Percentiles rank a stretch among this genome's conserved stretches.
Evolutionary conservation across 2,888 invertebrate species (phyloP).

Genomic region (Chrysotoxum bicinctum): DNA sequence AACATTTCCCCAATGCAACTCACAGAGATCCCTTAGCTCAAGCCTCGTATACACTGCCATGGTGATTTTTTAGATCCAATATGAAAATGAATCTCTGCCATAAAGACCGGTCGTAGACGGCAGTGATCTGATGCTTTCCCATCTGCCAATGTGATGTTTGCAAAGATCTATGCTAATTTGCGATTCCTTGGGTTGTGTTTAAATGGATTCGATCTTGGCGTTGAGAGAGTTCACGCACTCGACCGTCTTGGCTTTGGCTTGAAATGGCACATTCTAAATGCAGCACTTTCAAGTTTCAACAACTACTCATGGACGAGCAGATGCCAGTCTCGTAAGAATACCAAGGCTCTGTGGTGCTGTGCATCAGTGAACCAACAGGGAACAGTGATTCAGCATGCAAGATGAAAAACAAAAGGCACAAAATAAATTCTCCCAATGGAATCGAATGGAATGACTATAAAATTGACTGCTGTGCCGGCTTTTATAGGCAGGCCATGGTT

Average conservation of each 20-base stretch:
- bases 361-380: background rate
- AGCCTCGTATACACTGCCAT: background rate
- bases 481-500: slow-evolving; percentile 55
- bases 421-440: slow-evolving; percentile 20
- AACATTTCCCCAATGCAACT: background rate
- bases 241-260: slow-evolving; percentile 56
- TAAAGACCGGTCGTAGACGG: slow-evolving; percentile 26
- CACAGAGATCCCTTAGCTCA: background rate
- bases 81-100: background rate
- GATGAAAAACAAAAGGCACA: slow-evolving; percentile 4
- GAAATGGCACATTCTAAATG: slow-evolving; percentile 45
- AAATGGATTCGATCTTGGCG: slow-evolving; percentile 52
- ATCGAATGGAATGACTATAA: slow-evolving; percentile 26
- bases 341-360: background rate
- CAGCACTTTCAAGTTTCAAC: background rate
- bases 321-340: slow-evolving; percentile 21
- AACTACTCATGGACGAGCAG: slow-evolving; percentile 20
- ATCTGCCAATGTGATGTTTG: slow-evolving; percentile 61
- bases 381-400: background rate
- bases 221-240: slow-evolving; percentile 66
- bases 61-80: background rate
- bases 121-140: slow-evolving; percentile 48
- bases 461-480: slow-evolving; percentile 40
- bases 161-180: slow-evolving; percentile 69
- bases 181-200: slow-evolving; percentile 39